These are phyloP conservation scores for Conopomorpha cramerella DNA, from an alignment of 1,140 invertebrate genomes.

Conservation along the genomic window DNA sequence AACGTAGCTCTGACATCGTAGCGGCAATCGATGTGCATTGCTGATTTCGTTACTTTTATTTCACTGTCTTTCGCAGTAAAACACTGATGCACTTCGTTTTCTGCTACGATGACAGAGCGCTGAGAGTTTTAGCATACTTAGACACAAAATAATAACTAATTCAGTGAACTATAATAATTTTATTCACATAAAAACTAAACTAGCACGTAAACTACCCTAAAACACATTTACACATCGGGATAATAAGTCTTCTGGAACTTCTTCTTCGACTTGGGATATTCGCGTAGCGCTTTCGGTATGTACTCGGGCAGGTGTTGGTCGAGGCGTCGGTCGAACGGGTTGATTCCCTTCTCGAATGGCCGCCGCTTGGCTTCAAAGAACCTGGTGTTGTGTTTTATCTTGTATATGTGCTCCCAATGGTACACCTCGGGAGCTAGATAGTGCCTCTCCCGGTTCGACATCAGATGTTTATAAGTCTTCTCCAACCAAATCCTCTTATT, in stretches of 20 bases:
- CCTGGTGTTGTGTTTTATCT: slow-evolving; percentile 69
- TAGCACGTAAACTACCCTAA: no score
- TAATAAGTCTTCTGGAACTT: slow-evolving; percentile 67
- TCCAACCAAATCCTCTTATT: slow-evolving; percentile 72
- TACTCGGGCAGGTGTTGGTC: slow-evolving; percentile 70
- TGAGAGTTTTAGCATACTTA: no score
- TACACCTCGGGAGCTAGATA: slow-evolving; percentile 68
- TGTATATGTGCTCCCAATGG: slow-evolving; percentile 78
- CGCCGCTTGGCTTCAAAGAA: slow-evolving; percentile 68
- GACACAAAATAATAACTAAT: no score
- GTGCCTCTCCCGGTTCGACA: slow-evolving; percentile 67
- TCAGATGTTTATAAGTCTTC: slow-evolving; percentile 68
- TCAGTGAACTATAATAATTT: no score
- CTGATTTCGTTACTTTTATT: no score
- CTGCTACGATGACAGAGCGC: no score
- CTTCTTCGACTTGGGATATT: slow-evolving; percentile 61
- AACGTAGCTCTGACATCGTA: no score
- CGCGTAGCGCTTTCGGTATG: slow-evolving; percentile 67
- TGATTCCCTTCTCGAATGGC: slow-evolving; percentile 66
- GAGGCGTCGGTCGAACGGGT: slow-evolving; percentile 63
- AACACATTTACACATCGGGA: slow-evolving; percentile 56
- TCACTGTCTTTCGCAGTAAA: no score
- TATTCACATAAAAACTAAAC: no score
- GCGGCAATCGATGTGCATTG: no score
- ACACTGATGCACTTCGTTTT: no score